Conservation (phyloP, 2,888 invertebrate genomes). For the Pyralis farinalis region DNA sequence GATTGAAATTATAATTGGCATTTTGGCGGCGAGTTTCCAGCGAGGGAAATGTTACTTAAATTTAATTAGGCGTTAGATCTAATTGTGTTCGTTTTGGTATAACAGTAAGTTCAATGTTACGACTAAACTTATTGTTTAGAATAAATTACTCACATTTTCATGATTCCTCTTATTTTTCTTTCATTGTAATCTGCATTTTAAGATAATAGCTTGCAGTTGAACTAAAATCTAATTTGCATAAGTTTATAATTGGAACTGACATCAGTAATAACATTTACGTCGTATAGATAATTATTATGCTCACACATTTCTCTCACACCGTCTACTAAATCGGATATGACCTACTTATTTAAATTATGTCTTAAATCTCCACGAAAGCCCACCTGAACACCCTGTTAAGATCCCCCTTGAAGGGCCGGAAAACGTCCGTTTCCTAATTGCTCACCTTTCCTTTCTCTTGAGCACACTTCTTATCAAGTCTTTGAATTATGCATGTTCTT, state of each 20-base stretch:
- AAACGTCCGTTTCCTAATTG: constrained; percentile 2
- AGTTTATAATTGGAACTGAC: too few species aligned
- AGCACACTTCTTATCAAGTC: constrained; percentile 17
- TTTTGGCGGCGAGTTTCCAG: constrained; percentile 25
- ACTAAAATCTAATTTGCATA: too few species aligned
- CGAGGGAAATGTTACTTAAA: constrained; percentile 19
- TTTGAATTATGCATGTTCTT: constrained; percentile 7
- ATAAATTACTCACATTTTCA: too few species aligned
- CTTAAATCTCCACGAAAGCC: not conserved
- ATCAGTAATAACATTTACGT: too few species aligned
- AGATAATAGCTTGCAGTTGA: too few species aligned
- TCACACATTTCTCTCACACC: too few species aligned
- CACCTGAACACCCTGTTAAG: constrained; percentile 3
- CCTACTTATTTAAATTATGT: not conserved
- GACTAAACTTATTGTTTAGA: too few species aligned
- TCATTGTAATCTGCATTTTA: too few species aligned
- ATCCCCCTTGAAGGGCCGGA: not conserved
- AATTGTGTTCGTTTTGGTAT: constrained; percentile 11
- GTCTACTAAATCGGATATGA: not conserved
- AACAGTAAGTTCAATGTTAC: not conserved
- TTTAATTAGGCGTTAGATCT: constrained; percentile 17
- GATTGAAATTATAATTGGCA: constrained; percentile 46
- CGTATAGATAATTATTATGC: too few species aligned
- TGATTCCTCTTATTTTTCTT: too few species aligned
- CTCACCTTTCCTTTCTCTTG: not conserved